Evolutionary conservation across 2,888 invertebrate genomes (phyloP), one percentile per base, ranked within the genome.

Genomic region (Hydraecia micacea): DNA sequence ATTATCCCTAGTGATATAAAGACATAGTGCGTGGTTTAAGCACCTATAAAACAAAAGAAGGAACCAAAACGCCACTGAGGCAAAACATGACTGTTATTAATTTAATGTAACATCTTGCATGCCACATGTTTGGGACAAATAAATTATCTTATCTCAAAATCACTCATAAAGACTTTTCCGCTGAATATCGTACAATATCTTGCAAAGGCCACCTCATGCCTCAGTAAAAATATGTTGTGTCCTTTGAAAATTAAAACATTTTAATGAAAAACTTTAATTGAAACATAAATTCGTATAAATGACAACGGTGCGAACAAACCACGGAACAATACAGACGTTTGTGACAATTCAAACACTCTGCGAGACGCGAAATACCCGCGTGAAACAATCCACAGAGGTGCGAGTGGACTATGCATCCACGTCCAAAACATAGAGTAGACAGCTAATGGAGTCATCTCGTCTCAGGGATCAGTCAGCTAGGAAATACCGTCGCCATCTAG

Each of bases 291-390:
- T n/a, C 11, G 58, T 25, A 36, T 73, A 70, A 76, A 85, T 74
- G 8, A 55, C 52, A 67, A 46, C 9, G 60, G n/a, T 39, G 55
- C 36, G 32, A 66, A 63, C 4, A 70, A 80, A 72, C 76, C 63
- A 63, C 36, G 36, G 58, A 69, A 87, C 73, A 85, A 87, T 77
- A 76, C 77, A 52, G 67, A 65, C 39, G 68, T 67, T 80, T 85
- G 70, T 76, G 76, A 84, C 87, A 87, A 79, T 87, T 76, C 73
- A 80, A 86, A 87, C 77, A 79, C 76, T 80, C 66, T 85, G 75
- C 32, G 77, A 76, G 77, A 82, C 67, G 79, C 52, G 74, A 79
- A 84, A 88, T 80, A 86, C 84, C 70, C 75, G 75, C 71, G 72
- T 60, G 28, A 81, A 84, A 82, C 77, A 82, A 84, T 86, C 68